Base-by-base conservation (phyloP, 2,797 vertebrate genomes). In the Myoxocephalus aenaeus region DNA sequence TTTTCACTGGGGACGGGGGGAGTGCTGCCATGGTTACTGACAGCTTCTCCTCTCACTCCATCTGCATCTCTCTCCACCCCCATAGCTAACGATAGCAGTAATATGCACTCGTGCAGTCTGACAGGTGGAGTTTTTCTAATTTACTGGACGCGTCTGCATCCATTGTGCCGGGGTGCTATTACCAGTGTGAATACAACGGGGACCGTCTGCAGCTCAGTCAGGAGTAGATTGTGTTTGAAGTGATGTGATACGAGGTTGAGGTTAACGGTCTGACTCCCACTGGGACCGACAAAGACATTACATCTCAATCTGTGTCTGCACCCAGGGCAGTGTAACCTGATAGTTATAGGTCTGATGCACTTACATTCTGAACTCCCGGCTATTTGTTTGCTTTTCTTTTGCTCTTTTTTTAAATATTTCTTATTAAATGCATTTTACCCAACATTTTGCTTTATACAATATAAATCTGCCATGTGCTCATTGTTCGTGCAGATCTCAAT, bases 11-110 rank as follows among this genome's bases (percentile, higher is more conserved):
- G 12, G 50, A 7, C 2, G 5, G 5, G 22, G 5, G 12, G 20
- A 3, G 17, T 59, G 90, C 87, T 93, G 78, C 90, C 89, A 93
- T 92, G 88, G 93, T 91, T 92, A 94, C 92, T 66, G 84, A 69
- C 81, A 77, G 82, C 86, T 72, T 75, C 70, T 59, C 27, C 50
- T 68, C 70, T 67, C 48, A 27, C 69, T 79, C 81, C 38, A 42
- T 68, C 84, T 71, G 58, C 69, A 62, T 77, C 79, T 64, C 53
- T 73, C 61, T 70, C 76, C 68, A 11, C 69, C 61, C 67, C 64
- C 75, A 73, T 58, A 57, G 73, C 48, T 65, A 86, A 69, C 13
- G 57, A 79, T 53, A 56, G 70, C 77, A 75, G 77, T 85, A 77
- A 86, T 70, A 59, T 86, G 65, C 65, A 63, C 80, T 80, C 54